Evolutionary conservation across 2,113 vertebrate species (phyloP).

Genomic region (Andinoacara biseriatus): DNA sequence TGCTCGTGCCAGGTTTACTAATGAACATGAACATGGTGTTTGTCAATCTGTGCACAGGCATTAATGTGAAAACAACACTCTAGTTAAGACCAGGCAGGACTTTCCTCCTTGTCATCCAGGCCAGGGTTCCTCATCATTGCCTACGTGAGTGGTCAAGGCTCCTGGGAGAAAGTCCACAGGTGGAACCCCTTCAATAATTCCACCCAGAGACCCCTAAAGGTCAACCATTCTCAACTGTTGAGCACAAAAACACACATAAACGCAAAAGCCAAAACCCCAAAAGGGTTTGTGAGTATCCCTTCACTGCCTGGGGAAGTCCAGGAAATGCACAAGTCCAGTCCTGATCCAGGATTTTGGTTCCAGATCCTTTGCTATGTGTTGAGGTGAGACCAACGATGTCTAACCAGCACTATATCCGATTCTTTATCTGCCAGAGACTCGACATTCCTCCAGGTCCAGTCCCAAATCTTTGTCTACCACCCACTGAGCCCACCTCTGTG

Average conservation of each 20-base stretch:
- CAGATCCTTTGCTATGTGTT: background rate
- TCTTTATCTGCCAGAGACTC: background rate
- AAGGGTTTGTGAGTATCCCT: background rate
- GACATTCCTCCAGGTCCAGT: background rate
- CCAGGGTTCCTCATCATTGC: rapidly evolving
- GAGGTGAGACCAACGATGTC: background rate
- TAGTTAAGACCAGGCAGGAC: background rate
- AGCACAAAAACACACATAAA: background rate
- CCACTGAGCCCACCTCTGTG: background rate
- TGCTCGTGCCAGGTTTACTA: rapidly evolving
- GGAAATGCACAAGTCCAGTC: background rate
- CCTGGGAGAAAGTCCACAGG: rapidly evolving
- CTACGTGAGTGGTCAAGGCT: background rate
- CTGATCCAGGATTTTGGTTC: background rate
- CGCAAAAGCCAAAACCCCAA: no score
- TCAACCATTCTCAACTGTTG: background rate
- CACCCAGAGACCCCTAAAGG: rapidly evolving
- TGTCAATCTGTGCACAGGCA: background rate
- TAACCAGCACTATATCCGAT: background rate
- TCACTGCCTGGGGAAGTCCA: background rate
- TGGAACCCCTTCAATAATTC: background rate
- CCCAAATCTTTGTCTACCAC: background rate
- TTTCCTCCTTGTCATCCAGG: background rate
- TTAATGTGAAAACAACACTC: background rate
- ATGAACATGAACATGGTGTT: background rate